Conservation (phyloP, 1,140 invertebrate species). For the Eriocheir sinensis region DNA sequence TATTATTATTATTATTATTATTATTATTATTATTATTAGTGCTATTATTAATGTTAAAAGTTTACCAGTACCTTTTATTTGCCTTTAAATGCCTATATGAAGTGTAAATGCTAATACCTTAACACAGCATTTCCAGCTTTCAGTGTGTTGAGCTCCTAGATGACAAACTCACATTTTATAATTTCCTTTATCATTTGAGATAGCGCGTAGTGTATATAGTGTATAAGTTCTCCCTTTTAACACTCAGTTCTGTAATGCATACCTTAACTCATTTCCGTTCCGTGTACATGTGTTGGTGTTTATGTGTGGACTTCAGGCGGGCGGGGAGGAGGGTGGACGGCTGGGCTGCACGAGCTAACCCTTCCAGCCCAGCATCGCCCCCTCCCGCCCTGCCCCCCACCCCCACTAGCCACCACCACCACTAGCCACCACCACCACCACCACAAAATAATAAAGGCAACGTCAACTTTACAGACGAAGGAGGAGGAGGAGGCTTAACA, state of each 20-base stretch:
- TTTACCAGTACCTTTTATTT: neutral
- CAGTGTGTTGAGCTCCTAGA: neutral
- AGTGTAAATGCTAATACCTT: neutral
- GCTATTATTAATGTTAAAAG: neutral
- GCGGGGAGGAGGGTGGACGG: neutral
- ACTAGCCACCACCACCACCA: neutral
- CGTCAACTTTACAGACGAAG: conserved; percentile 11
- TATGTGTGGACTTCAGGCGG: neutral
- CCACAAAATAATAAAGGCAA: neutral
- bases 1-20: neutral
- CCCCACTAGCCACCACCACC: neutral
- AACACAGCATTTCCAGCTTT: neutral
- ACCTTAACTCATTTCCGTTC: neutral
- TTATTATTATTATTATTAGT: neutral
- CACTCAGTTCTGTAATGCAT: neutral
- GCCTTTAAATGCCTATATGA: too few species aligned
- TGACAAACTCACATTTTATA: neutral
- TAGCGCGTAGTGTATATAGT: neutral
- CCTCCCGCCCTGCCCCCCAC: neutral
- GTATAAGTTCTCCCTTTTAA: neutral
- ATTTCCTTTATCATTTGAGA: neutral
- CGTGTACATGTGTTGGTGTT: neutral
- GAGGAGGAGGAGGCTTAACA: neutral
- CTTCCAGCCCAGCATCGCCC: neutral
- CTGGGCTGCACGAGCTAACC: neutral